These are phyloP conservation scores for Enteromius trimaculatus DNA, from an alignment of 2,797 vertebrate species.

Conservation along the genomic window DNA sequence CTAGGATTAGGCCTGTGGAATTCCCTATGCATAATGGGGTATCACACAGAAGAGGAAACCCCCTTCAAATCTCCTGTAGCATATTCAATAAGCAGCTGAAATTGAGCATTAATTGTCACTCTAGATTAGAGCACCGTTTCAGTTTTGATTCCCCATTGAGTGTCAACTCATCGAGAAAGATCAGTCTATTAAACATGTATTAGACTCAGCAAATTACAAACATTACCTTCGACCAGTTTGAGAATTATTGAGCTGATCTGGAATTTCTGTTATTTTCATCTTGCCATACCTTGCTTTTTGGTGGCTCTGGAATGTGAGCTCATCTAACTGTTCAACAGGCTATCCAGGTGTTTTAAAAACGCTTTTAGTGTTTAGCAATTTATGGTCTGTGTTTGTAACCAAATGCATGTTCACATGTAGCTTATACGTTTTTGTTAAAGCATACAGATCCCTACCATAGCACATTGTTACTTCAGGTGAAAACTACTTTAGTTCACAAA, in stretches of 20 bases:
- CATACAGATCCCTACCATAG: not conserved
- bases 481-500: not conserved
- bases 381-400: not conserved
- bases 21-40: constrained; percentile 34
- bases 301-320: not conserved
- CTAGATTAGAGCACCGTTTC: not conserved
- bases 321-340: not conserved
- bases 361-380: not conserved
- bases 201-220: not conserved
- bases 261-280: not conserved
- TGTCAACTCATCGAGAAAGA: not conserved
- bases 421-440: not conserved
- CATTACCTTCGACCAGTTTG: not conserved
- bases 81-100: not conserved
- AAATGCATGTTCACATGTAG: not conserved
- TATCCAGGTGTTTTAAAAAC: not conserved
- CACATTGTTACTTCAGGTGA: not conserved
- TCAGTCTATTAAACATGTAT: not conserved
- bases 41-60: not conserved
- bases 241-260: not conserved
- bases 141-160: not conserved
- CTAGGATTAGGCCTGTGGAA: constrained; percentile 43
- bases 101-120: not conserved
- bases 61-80: not conserved
- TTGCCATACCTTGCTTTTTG: not conserved